phyloP scores from a whole-genome alignment of 2,113 vertebrate species.

The Hippocampus zosterae region DNA sequence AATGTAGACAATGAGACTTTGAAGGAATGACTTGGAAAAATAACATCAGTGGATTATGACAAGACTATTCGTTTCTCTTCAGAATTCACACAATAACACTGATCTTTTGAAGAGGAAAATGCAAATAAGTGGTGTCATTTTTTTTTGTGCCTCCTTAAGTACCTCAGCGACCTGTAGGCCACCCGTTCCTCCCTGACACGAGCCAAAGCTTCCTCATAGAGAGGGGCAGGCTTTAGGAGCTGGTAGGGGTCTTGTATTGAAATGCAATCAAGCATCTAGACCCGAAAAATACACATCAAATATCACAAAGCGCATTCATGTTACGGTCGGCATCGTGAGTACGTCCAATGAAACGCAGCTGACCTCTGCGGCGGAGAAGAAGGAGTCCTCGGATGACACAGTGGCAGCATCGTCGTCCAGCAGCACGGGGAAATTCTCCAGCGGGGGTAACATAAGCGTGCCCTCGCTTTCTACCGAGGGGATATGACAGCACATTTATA shows the following conservation, averaged over 20 bases:
- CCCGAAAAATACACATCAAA: neutral
- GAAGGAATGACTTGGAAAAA: too few relatives aligned
- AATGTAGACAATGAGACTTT: too few relatives aligned
- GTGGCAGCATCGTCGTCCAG: constrained; percentile 83
- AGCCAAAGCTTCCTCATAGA: constrained; percentile 87
- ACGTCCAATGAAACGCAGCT: constrained; percentile 7
- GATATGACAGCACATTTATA: neutral
- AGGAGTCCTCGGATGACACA: constrained; percentile 86
- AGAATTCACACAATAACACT: neutral
- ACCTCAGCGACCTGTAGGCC: constrained; percentile 84
- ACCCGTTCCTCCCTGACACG: constrained; percentile 80
- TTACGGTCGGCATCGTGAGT: neutral
- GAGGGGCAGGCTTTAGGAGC: constrained; percentile 79
- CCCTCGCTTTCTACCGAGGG: constrained; percentile 77
- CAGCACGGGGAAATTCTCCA: constrained; percentile 73
- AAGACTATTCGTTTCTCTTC: too few relatives aligned
- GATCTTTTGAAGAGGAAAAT: neutral
- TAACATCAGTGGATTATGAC: too few relatives aligned
- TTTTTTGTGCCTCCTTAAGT: constrained; percentile 8
- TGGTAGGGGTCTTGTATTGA: constrained; percentile 73
- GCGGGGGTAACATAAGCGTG: constrained; percentile 83
- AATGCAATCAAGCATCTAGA: constrained; percentile 84
- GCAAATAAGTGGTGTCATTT: neutral
- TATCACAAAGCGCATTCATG: neutral
- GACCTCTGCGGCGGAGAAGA: constrained; percentile 96